Percentiles rank a stretch among this genome's conserved stretches.
These are phyloP conservation scores for Drosophila parthenogenetica DNA, from an alignment of 2,888 invertebrate genomes.

Conservation along the genomic window DNA sequence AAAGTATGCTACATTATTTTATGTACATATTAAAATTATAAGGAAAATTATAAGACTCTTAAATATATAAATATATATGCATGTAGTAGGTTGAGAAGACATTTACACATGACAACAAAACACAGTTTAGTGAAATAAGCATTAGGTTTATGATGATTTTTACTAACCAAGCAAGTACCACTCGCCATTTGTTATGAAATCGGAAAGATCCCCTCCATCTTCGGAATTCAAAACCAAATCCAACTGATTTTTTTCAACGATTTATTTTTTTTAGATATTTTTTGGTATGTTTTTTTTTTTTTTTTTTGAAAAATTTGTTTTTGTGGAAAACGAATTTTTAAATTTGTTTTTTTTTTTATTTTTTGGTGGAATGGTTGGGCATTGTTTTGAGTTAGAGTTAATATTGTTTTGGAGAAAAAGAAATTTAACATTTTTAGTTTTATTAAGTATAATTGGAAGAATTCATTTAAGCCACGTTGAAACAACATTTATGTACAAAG, in stretches of 20 bases:
- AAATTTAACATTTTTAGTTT: conserved; percentile 73
- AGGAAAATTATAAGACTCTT: conserved; percentile 12
- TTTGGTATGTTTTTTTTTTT: conserved; percentile 45
- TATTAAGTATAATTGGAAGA: conserved; percentile 48
- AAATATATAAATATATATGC: conserved; percentile 15
- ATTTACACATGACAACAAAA: conserved; percentile 72
- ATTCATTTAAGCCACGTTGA: conserved; percentile 69
- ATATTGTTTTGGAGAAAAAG: conserved; percentile 65
- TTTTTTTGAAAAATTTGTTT: conserved; percentile 58
- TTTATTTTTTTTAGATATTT: conserved; percentile 8
- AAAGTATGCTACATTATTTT: conserved; percentile 22
- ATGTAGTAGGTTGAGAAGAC: conserved; percentile 38
- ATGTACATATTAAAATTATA: conserved; percentile 24
- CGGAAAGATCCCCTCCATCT: conserved; percentile 96
- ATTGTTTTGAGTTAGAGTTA: conserved; percentile 68
- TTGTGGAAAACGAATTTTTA: conserved; percentile 51
- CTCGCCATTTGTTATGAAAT: conserved; percentile 99
- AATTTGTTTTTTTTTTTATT: conserved; percentile 25
- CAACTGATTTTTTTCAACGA: conserved; percentile 88
- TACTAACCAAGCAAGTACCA: conserved; percentile 98
- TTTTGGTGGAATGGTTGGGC: conserved; percentile 57
- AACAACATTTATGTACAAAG: conserved; percentile 80
- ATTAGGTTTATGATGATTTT: conserved; percentile 71
- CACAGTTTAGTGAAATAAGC: conserved; percentile 60
- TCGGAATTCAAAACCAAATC: conserved; percentile 98